Conservation (phyloP, 2,888 invertebrate genomes). For the Nomada hirtipes region DNA sequence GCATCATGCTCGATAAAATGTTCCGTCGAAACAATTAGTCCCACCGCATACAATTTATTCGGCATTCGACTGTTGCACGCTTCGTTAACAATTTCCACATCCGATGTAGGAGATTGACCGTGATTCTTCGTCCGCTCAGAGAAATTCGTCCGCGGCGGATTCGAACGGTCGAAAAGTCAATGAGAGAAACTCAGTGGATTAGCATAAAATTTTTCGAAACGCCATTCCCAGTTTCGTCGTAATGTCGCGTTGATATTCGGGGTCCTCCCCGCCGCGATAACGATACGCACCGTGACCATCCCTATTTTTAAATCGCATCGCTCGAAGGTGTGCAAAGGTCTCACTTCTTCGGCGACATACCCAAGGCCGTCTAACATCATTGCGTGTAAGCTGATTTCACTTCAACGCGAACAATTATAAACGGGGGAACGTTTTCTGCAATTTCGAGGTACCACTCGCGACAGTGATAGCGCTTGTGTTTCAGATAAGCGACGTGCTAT, state of each 20-base stretch:
- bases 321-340: neutral
- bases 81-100: neutral
- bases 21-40: neutral
- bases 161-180: neutral
- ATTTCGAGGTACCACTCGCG: neutral
- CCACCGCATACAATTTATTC: neutral
- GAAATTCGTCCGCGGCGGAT: neutral
- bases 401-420: neutral
- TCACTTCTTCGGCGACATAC: neutral
- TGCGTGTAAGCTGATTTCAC: constrained; percentile 27
- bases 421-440: neutral
- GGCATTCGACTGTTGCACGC: too few relatives aligned
- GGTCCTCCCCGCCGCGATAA: too few relatives aligned
- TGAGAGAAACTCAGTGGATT: neutral
- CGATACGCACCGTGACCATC: too few relatives aligned
- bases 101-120: neutral
- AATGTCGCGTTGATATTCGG: too few relatives aligned
- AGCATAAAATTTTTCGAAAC: neutral
- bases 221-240: neutral
- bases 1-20: too few relatives aligned
- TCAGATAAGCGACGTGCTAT: neutral
- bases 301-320: too few relatives aligned
- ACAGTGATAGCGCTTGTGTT: neutral
- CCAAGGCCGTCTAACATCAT: too few relatives aligned
- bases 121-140: too few relatives aligned